A percentile compares a stretch with the other conserved stretches of the same genome.
Conservation (phyloP, 92 coral and sea anemone species). For the Siderastrea radians region DNA sequence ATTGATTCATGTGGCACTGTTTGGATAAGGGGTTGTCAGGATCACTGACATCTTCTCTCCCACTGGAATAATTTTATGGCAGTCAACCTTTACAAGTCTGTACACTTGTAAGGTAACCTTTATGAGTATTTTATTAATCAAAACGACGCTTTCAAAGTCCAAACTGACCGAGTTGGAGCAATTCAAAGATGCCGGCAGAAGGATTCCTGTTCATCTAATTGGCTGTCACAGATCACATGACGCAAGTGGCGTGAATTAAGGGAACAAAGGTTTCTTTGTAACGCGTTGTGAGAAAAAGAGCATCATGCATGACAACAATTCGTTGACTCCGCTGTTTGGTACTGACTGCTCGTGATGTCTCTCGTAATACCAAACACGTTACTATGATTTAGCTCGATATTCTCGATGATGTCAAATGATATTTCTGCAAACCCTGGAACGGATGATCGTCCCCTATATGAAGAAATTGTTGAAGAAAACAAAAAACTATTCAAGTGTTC, state of each 20-base stretch:
- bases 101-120: too few relatives aligned
- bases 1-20: too few relatives aligned
- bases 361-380: too few relatives aligned
- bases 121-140: not conserved
- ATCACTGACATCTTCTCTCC: too few relatives aligned
- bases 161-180: not conserved
- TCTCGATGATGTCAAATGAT: not conserved
- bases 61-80: too few relatives aligned
- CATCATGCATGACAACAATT: too few relatives aligned
- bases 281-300: too few relatives aligned
- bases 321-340: too few relatives aligned
- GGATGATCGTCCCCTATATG: slow-evolving; percentile 17
- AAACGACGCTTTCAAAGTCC: not conserved
- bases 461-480: slow-evolving; percentile 41
- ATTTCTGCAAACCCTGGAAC: not conserved
- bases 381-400: not conserved
- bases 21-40: too few relatives aligned
- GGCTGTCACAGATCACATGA: slow-evolving; percentile 35
- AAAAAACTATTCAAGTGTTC: slow-evolving; percentile 38
- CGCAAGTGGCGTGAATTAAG: slow-evolving; percentile 1
- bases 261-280: not conserved
- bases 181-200: slow-evolving; percentile 35
- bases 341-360: too few relatives aligned
- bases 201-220: not conserved
- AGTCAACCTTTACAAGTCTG: too few relatives aligned